Conservation (phyloP, 2,888 invertebrate genomes). For the Subacronicta megacephala region DNA sequence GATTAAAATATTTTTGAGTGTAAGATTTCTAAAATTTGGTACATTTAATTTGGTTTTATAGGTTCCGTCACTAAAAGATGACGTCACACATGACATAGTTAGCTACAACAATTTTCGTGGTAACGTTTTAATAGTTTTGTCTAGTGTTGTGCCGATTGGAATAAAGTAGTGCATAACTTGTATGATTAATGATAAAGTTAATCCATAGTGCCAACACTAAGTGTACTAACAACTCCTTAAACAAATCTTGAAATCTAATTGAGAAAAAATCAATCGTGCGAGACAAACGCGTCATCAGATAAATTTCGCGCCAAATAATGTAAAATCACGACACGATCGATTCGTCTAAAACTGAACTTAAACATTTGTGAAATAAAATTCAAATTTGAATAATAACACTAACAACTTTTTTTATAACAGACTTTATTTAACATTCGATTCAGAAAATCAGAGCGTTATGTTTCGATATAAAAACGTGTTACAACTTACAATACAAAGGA, state of each 20-base stretch:
- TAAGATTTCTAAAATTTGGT: too few species aligned
- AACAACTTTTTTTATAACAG: not conserved
- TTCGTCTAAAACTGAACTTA: not conserved
- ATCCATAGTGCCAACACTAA: not conserved
- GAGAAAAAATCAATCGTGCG: conserved; percentile 19
- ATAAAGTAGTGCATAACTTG: too few species aligned
- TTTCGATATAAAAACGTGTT: not conserved
- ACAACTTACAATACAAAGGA: not conserved
- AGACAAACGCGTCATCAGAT: conserved; percentile 4
- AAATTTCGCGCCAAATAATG: conserved; percentile 19
- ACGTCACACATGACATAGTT: too few species aligned
- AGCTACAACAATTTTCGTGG: too few species aligned
- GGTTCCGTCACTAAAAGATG: too few species aligned
- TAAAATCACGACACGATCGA: conserved; percentile 6
- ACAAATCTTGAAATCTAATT: conserved; percentile 19
- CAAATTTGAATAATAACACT: not conserved
- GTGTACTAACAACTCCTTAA: conserved; percentile 8
- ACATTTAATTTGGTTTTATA: too few species aligned
- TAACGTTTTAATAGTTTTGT: too few species aligned
- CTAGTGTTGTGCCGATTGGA: too few species aligned
- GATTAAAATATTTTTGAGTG: conserved; percentile 4
- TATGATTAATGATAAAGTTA: conserved; percentile 1
- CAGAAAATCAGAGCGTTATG: conserved; percentile 1
- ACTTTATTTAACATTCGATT: conserved; percentile 1
- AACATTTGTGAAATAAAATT: not conserved